Evolutionary conservation across 1,140 invertebrate genomes (phyloP).

Genomic region (Linepithema humile): DNA sequence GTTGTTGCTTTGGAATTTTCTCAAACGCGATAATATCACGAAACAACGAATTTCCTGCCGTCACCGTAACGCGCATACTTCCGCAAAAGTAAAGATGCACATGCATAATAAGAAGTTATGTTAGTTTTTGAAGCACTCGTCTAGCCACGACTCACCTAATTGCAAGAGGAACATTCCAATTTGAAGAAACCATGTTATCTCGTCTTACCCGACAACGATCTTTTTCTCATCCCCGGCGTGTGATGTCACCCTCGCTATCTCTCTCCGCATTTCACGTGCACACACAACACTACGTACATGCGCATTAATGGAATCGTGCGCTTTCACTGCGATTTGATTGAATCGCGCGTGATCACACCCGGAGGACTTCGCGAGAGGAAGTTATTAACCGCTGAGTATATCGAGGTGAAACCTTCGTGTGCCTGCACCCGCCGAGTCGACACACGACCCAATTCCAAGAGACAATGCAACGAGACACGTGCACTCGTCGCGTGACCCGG

Average conservation of each 20-base stretch:
- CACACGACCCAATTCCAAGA: slow-evolving; percentile 48
- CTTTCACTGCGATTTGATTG: slow-evolving; percentile 64
- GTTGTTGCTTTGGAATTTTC: slow-evolving; percentile 42
- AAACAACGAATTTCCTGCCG: slow-evolving; percentile 33
- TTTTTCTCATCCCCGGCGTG: slow-evolving; percentile 38
- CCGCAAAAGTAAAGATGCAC: not conserved
- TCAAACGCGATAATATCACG: slow-evolving; percentile 32
- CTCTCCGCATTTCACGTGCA: not conserved
- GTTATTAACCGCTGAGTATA: slow-evolving; percentile 56
- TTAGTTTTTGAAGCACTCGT: not conserved
- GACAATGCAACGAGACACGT: slow-evolving; percentile 61
- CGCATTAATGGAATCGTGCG: slow-evolving; percentile 58
- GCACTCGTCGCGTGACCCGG: slow-evolving; percentile 29
- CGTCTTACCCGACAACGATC: slow-evolving; percentile 32
- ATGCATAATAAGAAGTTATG: not conserved
- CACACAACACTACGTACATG: not conserved
- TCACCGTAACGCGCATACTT: not conserved
- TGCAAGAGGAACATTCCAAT: slow-evolving; percentile 1
- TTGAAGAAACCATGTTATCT: slow-evolving; percentile 53
- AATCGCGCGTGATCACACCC: slow-evolving; percentile 50
- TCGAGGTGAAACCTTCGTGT: slow-evolving; percentile 58
- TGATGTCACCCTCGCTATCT: not conserved
- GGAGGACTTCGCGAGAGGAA: slow-evolving; percentile 43
- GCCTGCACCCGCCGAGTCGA: slow-evolving; percentile 41
- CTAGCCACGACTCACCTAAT: not conserved